phyloP scores from a whole-genome alignment of 1,140 invertebrate species.

The Eriocheir sinensis region DNA sequence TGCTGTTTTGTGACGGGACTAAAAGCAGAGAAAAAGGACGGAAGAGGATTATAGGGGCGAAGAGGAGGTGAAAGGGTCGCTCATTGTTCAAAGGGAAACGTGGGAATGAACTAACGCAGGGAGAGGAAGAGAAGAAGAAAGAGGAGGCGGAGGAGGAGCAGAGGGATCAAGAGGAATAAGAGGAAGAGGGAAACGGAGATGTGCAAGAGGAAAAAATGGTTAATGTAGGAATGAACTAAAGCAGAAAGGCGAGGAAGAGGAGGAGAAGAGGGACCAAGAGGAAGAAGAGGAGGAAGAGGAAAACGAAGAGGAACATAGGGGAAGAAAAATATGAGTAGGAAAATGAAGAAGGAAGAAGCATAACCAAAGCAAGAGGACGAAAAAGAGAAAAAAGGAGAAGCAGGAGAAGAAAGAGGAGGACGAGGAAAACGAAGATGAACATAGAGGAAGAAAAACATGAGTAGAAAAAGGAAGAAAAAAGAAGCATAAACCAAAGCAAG shows the following conservation, averaged over 20 bases:
- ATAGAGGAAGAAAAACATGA: not conserved
- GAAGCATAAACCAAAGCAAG: too few relatives aligned
- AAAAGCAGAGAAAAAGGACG: not conserved
- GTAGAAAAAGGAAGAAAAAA: not conserved
- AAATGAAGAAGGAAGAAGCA: too few relatives aligned
- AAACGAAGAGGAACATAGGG: not conserved
- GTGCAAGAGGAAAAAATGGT: too few relatives aligned
- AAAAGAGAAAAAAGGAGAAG: not conserved
- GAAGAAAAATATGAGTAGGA: not conserved
- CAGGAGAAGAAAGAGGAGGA: too few relatives aligned
- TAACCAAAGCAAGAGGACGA: not conserved
- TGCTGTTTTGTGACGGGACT: not conserved
- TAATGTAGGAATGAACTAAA: not conserved
- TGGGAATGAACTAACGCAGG: not conserved
- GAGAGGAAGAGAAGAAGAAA: not conserved
- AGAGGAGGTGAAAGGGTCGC: too few relatives aligned
- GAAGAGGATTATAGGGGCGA: not conserved
- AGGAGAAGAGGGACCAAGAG: not conserved
- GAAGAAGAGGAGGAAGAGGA: not conserved
- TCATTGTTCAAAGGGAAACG: too few relatives aligned
- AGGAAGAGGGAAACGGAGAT: not conserved
- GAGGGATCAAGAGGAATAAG: not conserved
- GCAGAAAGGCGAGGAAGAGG: not conserved
- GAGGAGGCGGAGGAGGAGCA: not conserved
- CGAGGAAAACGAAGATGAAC: too few relatives aligned